phyloP scores from a whole-genome alignment of 2,888 invertebrate genomes.

The Bruchidius siliquastri region DNA sequence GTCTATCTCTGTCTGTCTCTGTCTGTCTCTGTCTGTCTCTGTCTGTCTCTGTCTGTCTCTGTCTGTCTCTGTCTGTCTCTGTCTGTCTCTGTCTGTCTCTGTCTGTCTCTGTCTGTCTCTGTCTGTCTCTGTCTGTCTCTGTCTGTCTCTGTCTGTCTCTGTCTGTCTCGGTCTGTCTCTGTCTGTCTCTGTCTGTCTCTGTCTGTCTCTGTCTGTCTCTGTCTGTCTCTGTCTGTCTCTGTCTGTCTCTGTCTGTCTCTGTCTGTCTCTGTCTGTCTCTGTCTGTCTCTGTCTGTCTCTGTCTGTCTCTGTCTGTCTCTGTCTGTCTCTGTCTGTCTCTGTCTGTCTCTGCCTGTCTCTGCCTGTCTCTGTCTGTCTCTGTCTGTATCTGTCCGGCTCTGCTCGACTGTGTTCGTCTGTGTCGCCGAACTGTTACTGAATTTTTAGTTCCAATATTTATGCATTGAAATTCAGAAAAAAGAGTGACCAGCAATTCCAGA shows the following conservation, averaged over 20 bases:
- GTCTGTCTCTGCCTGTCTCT: slow-evolving; percentile 5
- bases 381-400: too few relatives aligned
- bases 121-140: slow-evolving; percentile 6
- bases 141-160: slow-evolving; percentile 6
- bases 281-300: slow-evolving; percentile 6
- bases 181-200: slow-evolving; percentile 6
- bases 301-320: slow-evolving; percentile 5
- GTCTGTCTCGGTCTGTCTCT: slow-evolving; percentile 5
- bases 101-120: slow-evolving; percentile 6
- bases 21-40: slow-evolving; percentile 4
- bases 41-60: slow-evolving; percentile 6
- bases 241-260: slow-evolving; percentile 6
- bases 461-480: too few relatives aligned
- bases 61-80: slow-evolving; percentile 6
- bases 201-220: slow-evolving; percentile 5
- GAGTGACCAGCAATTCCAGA: too few relatives aligned
- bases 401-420: too few relatives aligned
- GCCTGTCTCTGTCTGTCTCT: slow-evolving; percentile 2
- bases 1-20: too few relatives aligned
- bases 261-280: slow-evolving; percentile 6
- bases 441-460: too few relatives aligned
- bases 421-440: too few relatives aligned
- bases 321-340: slow-evolving; percentile 6
- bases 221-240: slow-evolving; percentile 6
- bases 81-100: slow-evolving; percentile 6